Conservation (phyloP, 1,140 invertebrate species). For the Solen grandis region DNA sequence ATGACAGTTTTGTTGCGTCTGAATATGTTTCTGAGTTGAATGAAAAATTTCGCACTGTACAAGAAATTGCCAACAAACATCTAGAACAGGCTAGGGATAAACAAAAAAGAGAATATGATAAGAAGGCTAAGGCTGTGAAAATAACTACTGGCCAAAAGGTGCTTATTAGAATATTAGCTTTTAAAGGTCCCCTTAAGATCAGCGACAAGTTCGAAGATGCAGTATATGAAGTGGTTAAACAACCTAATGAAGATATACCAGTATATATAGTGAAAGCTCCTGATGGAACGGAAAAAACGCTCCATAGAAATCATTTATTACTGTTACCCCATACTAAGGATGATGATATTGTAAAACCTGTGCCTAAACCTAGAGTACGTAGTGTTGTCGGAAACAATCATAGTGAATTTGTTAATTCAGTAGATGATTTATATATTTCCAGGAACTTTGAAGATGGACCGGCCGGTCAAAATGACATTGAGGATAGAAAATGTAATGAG, state of each 20-base stretch:
- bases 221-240: constrained; percentile 5
- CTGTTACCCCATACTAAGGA: background rate
- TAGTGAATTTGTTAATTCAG: background rate
- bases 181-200: constrained; percentile 20
- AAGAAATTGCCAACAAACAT: constrained; percentile 8
- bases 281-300: background rate
- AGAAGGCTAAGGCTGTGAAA: constrained; percentile 9
- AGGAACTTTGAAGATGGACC: background rate
- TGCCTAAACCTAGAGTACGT: background rate
- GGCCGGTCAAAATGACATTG: background rate
- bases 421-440: background rate
- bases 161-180: too few relatives aligned
- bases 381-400: background rate
- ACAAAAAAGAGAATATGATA: constrained; percentile 8
- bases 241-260: constrained; percentile 38
- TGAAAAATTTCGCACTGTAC: background rate
- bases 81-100: background rate
- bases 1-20: background rate
- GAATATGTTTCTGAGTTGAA: constrained; percentile 24
- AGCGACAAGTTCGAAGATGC: constrained; percentile 19
- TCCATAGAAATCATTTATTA: constrained; percentile 28
- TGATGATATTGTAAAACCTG: background rate
- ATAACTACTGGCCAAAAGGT: background rate
- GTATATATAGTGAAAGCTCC: constrained; percentile 14
- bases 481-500: too few relatives aligned